Evolutionary conservation across 2,797 vertebrate genomes (phyloP).

Genomic region (Echeneis naucrates): DNA sequence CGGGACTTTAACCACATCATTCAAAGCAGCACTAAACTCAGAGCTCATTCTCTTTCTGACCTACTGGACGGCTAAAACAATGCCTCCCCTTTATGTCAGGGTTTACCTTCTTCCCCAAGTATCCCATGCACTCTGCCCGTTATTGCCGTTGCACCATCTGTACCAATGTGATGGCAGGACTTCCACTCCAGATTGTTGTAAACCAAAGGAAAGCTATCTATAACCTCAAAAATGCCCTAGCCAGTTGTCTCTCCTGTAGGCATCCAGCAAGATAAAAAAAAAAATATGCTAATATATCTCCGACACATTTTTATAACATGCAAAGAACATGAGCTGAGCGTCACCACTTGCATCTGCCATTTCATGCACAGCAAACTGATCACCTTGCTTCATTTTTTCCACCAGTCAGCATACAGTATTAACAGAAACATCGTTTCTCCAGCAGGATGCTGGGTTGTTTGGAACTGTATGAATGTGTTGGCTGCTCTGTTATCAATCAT

Average conservation of each 20-base stretch:
- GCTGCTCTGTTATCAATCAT: conserved; percentile 5
- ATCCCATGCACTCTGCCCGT: neutral
- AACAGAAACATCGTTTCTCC: neutral
- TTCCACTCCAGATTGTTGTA: neutral
- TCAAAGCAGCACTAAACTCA: conserved; percentile 5
- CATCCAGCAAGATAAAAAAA: neutral
- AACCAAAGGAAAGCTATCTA: conserved; percentile 3
- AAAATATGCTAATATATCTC: conserved; percentile 3
- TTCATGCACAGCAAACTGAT: neutral
- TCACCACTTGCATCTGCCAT: neutral
- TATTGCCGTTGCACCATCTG: neutral
- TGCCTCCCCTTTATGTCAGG: no score
- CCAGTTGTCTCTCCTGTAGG: neutral
- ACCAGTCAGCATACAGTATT: neutral
- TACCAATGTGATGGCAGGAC: neutral
- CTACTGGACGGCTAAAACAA: neutral
- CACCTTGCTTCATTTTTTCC: no score
- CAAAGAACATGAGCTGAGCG: neutral
- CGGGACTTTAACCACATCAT: conserved; percentile 18
- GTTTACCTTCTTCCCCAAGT: neutral
- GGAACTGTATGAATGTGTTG: neutral
- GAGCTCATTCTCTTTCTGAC: neutral
- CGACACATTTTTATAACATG: neutral
- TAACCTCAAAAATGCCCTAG: neutral
- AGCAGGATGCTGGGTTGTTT: neutral